Base-by-base conservation (phyloP, 2,797 vertebrate species). In the Hypotaenidia philippensis region DNA sequence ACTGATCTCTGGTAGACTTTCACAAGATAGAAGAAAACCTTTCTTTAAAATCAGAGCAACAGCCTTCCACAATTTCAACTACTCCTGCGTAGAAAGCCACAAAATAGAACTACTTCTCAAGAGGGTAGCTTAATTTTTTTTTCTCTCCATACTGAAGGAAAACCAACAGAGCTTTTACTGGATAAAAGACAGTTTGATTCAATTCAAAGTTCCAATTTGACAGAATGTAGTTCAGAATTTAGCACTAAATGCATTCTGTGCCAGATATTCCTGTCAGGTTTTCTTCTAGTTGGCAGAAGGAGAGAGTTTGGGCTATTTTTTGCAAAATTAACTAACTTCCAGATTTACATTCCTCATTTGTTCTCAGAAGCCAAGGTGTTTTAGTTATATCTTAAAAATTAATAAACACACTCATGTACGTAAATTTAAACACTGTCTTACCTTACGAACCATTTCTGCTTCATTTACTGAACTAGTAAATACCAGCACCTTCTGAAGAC, bases 401-500 rank as follows among this genome's bases (percentile, higher is more conserved):
- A 9, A 26, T 56, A 47, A 61, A 40, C 11, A 1, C 12, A 25
- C 36, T 31, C 63, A 26, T 0, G 9, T 66, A 57, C 0, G 0
- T 31, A 60, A 60, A 45, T 50, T 52, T 34, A 69, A 53, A 29
- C 6, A 10, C 87, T 92, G 52, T 49, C 52, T 75, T 90, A 99
- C 99, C 98, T 99, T 98, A 96, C 97, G 98, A 22, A 99, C 98
- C 7, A 98, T 95, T 66, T 99, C 99, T 6, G 98, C 98, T 84
- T 99, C 99, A 76, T 97, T 93, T 66, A 91, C 63, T 29, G 98
- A 98, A 90, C 97, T 95, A 49, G 98, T 96, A 57, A 99, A 97
- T 40, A 99, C 96, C 81, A 99, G 80, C 17, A 99, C 99, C 97
- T 99, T 99, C 93, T 99, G 98, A 40, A 97, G 71, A 45, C 96